Evolutionary conservation across 1,140 invertebrate species (phyloP).

Genomic region (Heliconius himera): DNA sequence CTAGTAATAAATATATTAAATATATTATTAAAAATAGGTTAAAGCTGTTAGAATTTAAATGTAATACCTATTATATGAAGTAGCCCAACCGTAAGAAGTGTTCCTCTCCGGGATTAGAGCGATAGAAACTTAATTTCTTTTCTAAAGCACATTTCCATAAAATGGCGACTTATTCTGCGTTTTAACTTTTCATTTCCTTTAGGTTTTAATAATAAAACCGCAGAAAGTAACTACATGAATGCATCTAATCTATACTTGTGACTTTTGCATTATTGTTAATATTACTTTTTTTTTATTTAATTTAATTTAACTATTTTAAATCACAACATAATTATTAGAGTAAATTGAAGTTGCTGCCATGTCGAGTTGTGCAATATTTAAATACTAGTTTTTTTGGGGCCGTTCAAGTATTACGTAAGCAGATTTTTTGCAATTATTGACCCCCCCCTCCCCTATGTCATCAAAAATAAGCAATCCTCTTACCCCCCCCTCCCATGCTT

Average conservation of each 20-base stretch:
- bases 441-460: too few relatives aligned
- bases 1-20: not conserved
- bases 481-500: too few relatives aligned
- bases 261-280: not conserved
- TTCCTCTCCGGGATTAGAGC: conserved; percentile 1
- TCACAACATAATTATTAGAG: too few relatives aligned
- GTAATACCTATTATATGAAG: conserved; percentile 6
- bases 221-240: not conserved
- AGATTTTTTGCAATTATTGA: too few relatives aligned
- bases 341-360: too few relatives aligned
- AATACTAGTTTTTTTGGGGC: too few relatives aligned
- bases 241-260: too few relatives aligned
- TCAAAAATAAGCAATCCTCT: too few relatives aligned
- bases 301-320: too few relatives aligned
- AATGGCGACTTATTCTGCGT: not conserved
- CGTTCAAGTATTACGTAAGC: too few relatives aligned
- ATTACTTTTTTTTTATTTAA: too few relatives aligned
- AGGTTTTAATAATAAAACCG: not conserved
- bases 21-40: conserved; percentile 2
- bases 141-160: conserved; percentile 12
- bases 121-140: conserved; percentile 11
- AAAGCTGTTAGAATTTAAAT: conserved; percentile 3
- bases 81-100: conserved; percentile 1
- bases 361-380: too few relatives aligned
- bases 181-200: conserved; percentile 3